phyloP scores from a whole-genome alignment of 2,113 vertebrate genomes.

The Bos javanicus region DNA sequence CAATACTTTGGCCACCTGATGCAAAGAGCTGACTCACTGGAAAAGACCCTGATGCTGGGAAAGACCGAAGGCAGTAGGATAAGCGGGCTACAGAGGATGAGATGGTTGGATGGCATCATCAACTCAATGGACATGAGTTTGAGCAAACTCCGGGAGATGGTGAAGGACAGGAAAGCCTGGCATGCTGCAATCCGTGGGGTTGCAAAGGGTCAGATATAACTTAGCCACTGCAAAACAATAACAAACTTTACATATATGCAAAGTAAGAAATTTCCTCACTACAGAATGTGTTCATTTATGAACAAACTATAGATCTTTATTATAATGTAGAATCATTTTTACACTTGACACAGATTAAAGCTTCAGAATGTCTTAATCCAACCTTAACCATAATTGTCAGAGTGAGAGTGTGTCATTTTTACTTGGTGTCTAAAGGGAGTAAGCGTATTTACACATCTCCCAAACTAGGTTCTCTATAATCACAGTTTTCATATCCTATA shows the following conservation, averaged over 20 bases:
- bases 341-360: constrained; percentile 10
- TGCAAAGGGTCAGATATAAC: background rate
- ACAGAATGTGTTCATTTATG: background rate
- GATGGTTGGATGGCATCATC: background rate
- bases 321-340: constrained; percentile 31
- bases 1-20: background rate
- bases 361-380: constrained; percentile 16
- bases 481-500: constrained; percentile 34
- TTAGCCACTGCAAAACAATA: background rate
- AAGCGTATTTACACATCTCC: constrained; percentile 49
- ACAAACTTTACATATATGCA: background rate
- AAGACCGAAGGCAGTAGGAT: background rate
- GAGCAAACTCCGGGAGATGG: background rate
- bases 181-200: background rate
- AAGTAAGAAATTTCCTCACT: background rate
- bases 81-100: background rate
- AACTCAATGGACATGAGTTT: background rate
- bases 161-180: background rate
- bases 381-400: constrained; percentile 30
- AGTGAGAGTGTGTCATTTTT: constrained; percentile 40
- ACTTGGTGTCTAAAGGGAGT: constrained; percentile 53
- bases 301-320: constrained; percentile 3
- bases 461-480: constrained; percentile 36
- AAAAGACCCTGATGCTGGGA: background rate
- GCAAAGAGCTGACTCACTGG: background rate